These are phyloP conservation scores for Drosophila paulistorum DNA, from an alignment of 1,140 invertebrate species.

Conservation along the genomic window DNA sequence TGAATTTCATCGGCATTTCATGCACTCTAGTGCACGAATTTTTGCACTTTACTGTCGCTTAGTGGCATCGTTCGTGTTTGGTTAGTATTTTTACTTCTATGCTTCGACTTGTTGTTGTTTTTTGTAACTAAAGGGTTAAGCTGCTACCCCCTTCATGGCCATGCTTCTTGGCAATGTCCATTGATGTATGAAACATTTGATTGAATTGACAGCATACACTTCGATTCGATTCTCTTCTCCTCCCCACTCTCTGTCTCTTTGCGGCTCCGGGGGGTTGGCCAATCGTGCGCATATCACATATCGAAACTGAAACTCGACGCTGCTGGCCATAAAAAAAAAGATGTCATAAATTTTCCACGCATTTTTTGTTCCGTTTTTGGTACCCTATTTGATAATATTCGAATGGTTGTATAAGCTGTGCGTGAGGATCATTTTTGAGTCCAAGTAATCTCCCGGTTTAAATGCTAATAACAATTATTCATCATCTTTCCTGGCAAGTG, in stretches of 20 bases:
- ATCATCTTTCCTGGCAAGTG: too few species aligned
- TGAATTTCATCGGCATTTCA: constrained; percentile 81
- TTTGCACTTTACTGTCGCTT: constrained; percentile 79
- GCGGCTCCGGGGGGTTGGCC: constrained; percentile 39
- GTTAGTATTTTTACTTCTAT: constrained; percentile 54
- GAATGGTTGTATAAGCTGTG: too few species aligned
- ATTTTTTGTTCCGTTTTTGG: constrained; percentile 54
- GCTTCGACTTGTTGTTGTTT: constrained; percentile 24
- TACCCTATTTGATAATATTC: background rate
- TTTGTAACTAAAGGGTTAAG: constrained; percentile 60
- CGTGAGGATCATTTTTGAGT: background rate
- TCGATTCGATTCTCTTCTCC: constrained; percentile 15
- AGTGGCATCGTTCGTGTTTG: constrained; percentile 78
- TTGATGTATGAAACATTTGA: constrained; percentile 81
- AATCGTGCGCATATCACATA: constrained; percentile 72
- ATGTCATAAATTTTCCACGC: constrained; percentile 79
- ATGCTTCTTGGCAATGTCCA: constrained; percentile 50
- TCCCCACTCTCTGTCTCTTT: background rate
- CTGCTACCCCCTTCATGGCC: constrained; percentile 13
- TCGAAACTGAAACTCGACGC: constrained; percentile 52
- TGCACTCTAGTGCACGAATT: constrained; percentile 69
- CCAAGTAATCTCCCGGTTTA: too few species aligned
- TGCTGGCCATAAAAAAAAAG: constrained; percentile 64
- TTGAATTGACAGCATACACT: constrained; percentile 73
- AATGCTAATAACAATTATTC: too few species aligned